Conservation (phyloP, 2,888 invertebrate genomes). For the Panorpa germanica region DNA sequence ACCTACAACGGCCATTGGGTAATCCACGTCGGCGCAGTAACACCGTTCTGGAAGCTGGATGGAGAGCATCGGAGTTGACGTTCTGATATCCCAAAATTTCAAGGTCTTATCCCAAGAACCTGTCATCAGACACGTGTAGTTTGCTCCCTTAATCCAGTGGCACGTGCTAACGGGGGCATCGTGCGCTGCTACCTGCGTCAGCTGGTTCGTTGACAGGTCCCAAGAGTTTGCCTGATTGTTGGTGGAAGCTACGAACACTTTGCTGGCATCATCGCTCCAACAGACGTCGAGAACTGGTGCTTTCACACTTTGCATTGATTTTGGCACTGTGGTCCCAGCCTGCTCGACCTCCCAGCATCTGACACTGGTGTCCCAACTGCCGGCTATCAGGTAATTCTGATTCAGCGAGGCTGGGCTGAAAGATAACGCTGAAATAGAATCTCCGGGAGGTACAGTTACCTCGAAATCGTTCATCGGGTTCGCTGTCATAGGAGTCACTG, state of each 20-base stretch:
- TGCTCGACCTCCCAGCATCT: conserved; percentile 89
- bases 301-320: conserved; percentile 89
- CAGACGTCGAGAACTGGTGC: conserved; percentile 90
- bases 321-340: conserved; percentile 84
- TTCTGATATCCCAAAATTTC: conserved; percentile 94
- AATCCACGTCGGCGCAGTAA: conserved; percentile 96
- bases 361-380: conserved; percentile 87
- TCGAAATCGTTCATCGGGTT: conserved; percentile 85
- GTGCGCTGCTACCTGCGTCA: conserved; percentile 81
- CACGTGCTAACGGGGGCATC: conserved; percentile 93
- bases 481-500: conserved; percentile 26
- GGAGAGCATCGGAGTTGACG: conserved; percentile 73
- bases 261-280: conserved; percentile 87
- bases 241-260: conserved; percentile 83
- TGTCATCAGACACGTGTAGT: conserved; percentile 95
- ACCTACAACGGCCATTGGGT: conserved; percentile 97
- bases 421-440: conserved; percentile 81
- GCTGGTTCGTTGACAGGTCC: conserved; percentile 81
- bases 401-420: conserved; percentile 83
- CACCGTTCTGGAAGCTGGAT: conserved; percentile 83
- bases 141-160: conserved; percentile 91
- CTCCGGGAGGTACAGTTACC: conserved; percentile 88
- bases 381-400: conserved; percentile 81
- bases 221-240: conserved; percentile 89
- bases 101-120: conserved; percentile 96